phyloP scores from a whole-genome alignment of 2,797 vertebrate species.

The Otus scops region DNA sequence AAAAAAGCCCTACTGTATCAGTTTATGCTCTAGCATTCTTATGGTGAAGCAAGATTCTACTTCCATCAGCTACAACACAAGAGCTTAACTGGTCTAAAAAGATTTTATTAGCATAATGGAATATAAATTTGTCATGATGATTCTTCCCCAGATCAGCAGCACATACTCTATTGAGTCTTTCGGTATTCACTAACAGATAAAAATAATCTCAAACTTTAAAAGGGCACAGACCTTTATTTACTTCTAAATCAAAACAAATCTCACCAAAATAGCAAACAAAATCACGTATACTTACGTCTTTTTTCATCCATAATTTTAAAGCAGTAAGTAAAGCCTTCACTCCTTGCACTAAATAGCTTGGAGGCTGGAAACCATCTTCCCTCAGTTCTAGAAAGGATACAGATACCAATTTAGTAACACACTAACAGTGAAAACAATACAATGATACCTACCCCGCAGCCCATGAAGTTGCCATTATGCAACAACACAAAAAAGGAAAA shows the following conservation, averaged over 20 bases:
- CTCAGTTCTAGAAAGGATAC: slow-evolving; percentile 82
- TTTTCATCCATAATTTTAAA: slow-evolving; percentile 95
- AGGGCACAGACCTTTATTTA: neutral
- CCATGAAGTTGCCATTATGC: neutral
- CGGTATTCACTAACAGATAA: neutral
- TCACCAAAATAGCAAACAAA: neutral
- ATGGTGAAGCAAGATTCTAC: neutral
- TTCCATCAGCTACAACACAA: neutral
- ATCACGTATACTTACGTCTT: slow-evolving; percentile 85
- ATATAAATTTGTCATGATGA: neutral
- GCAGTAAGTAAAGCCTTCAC: slow-evolving; percentile 94
- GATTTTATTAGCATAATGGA: neutral
- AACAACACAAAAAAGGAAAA: neutral
- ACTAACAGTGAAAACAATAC: neutral
- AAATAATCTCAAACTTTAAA: neutral
- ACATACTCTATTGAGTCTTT: neutral
- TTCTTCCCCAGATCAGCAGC: neutral
- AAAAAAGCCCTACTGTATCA: neutral
- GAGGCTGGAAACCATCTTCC: slow-evolving; percentile 92
- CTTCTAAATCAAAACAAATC: neutral
- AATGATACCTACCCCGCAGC: neutral
- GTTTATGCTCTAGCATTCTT: neutral
- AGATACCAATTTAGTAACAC: slow-evolving; percentile 1
- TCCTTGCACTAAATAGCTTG: slow-evolving; percentile 90
- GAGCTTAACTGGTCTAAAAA: neutral